Base-by-base conservation (phyloP, 2,113 vertebrate genomes). In the Morone saxatilis region DNA sequence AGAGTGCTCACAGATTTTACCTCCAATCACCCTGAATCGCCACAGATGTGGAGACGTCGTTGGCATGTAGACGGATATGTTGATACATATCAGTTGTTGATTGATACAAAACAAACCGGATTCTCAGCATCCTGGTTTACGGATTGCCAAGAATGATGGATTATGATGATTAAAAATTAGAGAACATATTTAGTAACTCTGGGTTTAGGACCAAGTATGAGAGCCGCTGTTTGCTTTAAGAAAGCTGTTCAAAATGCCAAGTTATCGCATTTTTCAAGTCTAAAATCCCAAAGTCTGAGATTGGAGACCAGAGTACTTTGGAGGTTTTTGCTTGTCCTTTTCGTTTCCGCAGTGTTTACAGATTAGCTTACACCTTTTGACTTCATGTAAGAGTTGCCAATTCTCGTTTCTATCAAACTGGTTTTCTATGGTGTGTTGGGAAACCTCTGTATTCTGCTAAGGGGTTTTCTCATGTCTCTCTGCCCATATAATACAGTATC, bases 351-450 rank as follows among this genome's bases (percentile, higher is more conserved):
- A 81, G 77, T 91, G 85, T 90, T 92, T 86, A 86, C 76, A 75
- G 83, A 91, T 82, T 83, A 91, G 53, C 67, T 84, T 76, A 62
- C 63, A 81, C 86, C 82, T n/a, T 89, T 81, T 87, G 90, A 95
- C 95, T n/a, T 94, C 88, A 81, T 95, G 94, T 96, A 96, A 97
- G n/a, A 97, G 96, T n/a, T 96, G 67, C 84, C 89, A 90, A 97
- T 95, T n/a, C 89, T 92, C 97, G 97, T 96, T 96, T 95, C 96
- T 97, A 96, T 96, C 95, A n/a, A 94, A 96, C 95, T 96, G 96
- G 95, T n/a, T 96, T 91, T 95, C 93, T 94, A 93, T n/a, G n/a
- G n/a, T 94, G 92, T 96, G 94, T 95, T 89, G 76, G 86, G 88
- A 79, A 93, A 91, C 80, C 74, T 87, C 73, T 78, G n/a, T 78